A percentile compares a stretch with the other conserved stretches of the same genome.
These are phyloP conservation scores for Himalopsyche japonica DNA, from an alignment of 2,888 invertebrate species.

Conservation along the genomic window DNA sequence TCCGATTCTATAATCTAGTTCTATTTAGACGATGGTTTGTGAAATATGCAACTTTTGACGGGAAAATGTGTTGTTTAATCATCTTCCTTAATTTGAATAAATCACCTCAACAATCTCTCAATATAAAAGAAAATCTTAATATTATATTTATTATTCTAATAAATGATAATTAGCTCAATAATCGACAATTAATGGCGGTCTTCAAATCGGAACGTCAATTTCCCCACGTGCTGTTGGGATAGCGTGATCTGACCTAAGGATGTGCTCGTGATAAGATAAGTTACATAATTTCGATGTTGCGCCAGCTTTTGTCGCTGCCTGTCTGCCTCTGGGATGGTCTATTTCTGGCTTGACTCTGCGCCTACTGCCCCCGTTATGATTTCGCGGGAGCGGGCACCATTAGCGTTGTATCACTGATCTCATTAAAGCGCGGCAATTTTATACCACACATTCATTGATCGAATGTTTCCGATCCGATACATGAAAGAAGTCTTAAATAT, in stretches of 20 bases:
- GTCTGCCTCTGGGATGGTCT: background rate
- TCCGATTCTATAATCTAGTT: too few species aligned
- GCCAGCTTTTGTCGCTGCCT: background rate
- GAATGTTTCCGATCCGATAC: background rate
- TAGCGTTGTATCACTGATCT: constrained; percentile 4
- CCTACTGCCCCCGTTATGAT: constrained; percentile 35
- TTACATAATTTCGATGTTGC: background rate
- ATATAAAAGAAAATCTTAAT: too few species aligned
- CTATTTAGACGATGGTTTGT: too few species aligned
- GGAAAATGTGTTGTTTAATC: too few species aligned
- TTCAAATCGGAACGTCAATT: background rate
- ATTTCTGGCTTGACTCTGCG: constrained; percentile 14
- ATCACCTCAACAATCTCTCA: too few species aligned
- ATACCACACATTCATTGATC: background rate
- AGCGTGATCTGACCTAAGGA: background rate
- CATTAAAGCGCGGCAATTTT: background rate
- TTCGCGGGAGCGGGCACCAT: background rate
- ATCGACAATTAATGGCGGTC: too few species aligned
- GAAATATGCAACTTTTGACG: too few species aligned
- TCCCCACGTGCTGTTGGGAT: background rate
- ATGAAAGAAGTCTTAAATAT: background rate
- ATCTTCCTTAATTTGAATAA: too few species aligned
- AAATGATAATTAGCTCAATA: too few species aligned
- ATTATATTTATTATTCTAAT: too few species aligned
- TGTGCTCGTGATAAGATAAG: background rate